Evolutionary conservation across 2,888 invertebrate genomes (phyloP).

Genomic region (Amphipoea oculea): DNA sequence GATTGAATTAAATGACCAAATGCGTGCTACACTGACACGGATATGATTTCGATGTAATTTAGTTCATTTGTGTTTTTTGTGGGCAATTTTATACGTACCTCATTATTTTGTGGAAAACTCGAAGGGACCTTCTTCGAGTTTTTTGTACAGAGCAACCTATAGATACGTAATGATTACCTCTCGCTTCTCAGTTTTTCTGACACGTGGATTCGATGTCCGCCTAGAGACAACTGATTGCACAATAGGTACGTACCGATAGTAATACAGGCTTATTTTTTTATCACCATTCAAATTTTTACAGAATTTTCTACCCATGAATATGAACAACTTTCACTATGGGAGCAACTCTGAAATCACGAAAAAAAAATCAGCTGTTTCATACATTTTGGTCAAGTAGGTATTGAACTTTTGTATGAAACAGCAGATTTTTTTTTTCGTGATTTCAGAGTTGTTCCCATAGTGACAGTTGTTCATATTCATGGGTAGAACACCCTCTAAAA

Average conservation of each 20-base stretch:
- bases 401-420: too few relatives aligned
- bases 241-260: neutral
- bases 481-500: too few relatives aligned
- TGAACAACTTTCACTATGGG: too few relatives aligned
- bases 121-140: neutral
- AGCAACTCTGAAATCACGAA: too few relatives aligned
- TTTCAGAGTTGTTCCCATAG: too few relatives aligned
- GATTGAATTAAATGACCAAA: constrained; percentile 54
- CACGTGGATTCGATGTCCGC: neutral
- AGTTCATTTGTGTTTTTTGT: constrained; percentile 26
- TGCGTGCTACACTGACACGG: neutral
- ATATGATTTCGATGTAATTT: constrained; percentile 40
- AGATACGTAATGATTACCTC: neutral
- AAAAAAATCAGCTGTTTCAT: too few relatives aligned
- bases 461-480: too few relatives aligned
- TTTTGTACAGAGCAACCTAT: neutral
- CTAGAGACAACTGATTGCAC: neutral
- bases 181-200: neutral
- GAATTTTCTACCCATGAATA: too few relatives aligned
- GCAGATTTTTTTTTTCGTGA: too few relatives aligned
- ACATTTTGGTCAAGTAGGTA: too few relatives aligned
- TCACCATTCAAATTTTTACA: too few relatives aligned
- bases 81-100: neutral
- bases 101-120: neutral
- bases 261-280: too few relatives aligned